Conservation (phyloP, 2,113 vertebrate species). For the Reinhardtius hippoglossoides region DNA sequence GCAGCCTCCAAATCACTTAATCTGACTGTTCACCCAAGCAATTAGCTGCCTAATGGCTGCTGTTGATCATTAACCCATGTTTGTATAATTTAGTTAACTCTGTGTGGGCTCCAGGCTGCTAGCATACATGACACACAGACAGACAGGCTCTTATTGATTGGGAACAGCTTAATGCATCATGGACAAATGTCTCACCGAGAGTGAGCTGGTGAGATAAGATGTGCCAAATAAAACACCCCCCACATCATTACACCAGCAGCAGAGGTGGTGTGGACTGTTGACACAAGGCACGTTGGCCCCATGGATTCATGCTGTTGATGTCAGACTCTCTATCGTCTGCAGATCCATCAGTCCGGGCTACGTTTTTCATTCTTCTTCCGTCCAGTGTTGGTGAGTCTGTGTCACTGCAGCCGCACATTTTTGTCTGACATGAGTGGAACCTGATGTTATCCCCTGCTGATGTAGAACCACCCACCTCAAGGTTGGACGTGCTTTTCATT, state of each 20-base stretch:
- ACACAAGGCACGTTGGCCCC: neutral
- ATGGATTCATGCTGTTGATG: neutral
- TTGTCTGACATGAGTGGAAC: neutral
- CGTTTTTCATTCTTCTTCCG: neutral
- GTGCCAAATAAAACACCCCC: neutral
- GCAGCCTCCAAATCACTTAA: neutral
- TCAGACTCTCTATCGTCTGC: neutral
- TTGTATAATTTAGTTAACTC: neutral
- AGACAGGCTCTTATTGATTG: neutral
- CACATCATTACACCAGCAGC: neutral
- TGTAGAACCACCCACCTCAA: neutral
- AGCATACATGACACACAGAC: neutral
- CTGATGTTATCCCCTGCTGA: neutral
- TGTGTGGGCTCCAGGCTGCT: neutral
- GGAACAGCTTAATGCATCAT: neutral
- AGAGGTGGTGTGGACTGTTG: neutral
- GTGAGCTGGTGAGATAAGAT: neutral
- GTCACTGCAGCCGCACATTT: neutral
- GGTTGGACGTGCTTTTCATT: too few relatives aligned
- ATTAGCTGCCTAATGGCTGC: neutral
- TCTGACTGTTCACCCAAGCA: neutral
- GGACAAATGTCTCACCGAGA: neutral
- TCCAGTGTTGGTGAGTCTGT: neutral
- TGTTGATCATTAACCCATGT: neutral
- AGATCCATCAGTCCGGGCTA: neutral